Conservation (phyloP, 2,113 vertebrate genomes). For the Cyanocitta stelleri region DNA sequence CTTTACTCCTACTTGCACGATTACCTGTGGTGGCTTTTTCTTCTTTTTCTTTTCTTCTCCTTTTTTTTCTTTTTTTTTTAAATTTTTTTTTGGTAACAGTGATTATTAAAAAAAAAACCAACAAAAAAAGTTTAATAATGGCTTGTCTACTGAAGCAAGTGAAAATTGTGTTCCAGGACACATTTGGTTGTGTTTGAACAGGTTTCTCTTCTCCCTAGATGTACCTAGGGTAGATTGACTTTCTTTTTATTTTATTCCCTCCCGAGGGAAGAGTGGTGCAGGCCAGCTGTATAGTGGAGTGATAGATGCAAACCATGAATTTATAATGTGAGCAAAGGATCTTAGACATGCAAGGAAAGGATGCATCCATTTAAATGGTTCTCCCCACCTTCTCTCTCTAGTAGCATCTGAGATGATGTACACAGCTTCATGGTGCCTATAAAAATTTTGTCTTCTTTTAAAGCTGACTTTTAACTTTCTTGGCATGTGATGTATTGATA, state of each 20-base stretch:
- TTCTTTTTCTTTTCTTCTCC: too few species aligned
- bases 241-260: background rate
- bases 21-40: background rate
- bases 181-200: background rate
- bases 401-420: background rate
- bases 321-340: background rate
- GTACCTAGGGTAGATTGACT: background rate
- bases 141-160: background rate
- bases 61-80: fast-evolving
- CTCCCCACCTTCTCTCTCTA: background rate
- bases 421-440: background rate
- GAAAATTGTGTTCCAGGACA: background rate
- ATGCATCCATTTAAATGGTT: background rate
- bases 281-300: background rate
- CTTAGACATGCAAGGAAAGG: background rate
- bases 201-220: background rate
- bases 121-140: background rate
- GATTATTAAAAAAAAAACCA: background rate
- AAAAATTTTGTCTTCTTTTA: background rate
- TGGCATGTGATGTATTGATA: background rate
- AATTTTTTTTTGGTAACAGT: background rate
- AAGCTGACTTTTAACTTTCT: background rate
- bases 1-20: background rate
- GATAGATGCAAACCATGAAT: background rate
- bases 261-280: background rate